These are phyloP conservation scores for Calosoma granatense DNA, from an alignment of 1,140 invertebrate species.

Conservation along the genomic window DNA sequence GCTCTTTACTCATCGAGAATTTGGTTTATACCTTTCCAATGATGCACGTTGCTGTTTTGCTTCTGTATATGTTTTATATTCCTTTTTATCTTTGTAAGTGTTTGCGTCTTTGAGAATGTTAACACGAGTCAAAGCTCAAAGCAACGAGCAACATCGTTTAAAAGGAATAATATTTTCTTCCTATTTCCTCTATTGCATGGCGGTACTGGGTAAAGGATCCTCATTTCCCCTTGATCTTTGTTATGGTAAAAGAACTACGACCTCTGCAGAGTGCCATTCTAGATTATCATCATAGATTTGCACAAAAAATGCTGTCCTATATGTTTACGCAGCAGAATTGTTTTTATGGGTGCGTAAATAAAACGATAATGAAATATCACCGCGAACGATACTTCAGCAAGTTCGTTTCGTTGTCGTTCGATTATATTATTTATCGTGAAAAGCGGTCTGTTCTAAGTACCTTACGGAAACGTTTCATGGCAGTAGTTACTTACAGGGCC, in stretches of 20 bases:
- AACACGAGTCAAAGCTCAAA: conserved; percentile 16
- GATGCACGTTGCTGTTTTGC: neutral
- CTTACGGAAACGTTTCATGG: no score
- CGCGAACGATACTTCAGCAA: no score
- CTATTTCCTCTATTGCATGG: conserved; percentile 12
- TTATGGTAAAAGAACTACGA: neutral
- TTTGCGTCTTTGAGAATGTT: neutral
- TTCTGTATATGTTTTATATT: neutral
- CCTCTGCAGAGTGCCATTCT: neutral
- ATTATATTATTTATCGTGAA: no score
- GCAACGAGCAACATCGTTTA: conserved; percentile 15
- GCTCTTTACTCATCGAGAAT: no score
- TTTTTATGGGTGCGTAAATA: no score
- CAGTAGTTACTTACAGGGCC: no score
- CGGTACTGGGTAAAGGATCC: neutral
- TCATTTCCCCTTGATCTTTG: neutral
- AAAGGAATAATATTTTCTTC: conserved; percentile 24
- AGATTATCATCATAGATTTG: no score
- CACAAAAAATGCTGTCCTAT: neutral
- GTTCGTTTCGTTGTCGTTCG: no score
- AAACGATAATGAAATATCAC: no score
- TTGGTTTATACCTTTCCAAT: neutral
- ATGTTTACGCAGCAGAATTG: neutral
- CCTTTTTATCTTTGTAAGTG: neutral
- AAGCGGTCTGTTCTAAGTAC: no score